phyloP scores from a whole-genome alignment of 2,888 invertebrate genomes.

The Pteria penguin region DNA sequence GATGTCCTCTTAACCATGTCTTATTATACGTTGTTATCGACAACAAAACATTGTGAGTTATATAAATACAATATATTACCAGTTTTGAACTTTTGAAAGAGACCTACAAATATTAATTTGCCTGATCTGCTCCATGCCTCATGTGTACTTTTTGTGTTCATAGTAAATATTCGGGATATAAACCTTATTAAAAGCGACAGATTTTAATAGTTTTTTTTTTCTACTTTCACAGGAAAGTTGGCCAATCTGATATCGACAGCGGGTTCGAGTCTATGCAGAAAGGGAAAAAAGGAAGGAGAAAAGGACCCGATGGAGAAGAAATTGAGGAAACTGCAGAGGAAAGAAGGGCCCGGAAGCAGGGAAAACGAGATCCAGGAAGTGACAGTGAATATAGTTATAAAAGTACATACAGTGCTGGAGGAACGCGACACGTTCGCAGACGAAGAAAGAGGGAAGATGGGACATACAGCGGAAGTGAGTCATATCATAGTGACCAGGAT shows the following conservation, averaged over 20 bases:
- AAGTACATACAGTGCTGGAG: constrained; percentile 76
- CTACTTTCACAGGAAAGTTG: constrained; percentile 64
- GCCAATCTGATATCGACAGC: constrained; percentile 69
- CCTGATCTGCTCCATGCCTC: no score
- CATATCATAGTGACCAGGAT: constrained; percentile 76
- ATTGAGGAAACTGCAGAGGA: constrained; percentile 63
- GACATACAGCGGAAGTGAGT: constrained; percentile 73
- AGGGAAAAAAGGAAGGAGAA: constrained; percentile 50
- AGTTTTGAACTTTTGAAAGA: no score
- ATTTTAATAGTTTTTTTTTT: not conserved
- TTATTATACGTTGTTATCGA: no score
- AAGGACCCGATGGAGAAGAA: constrained; percentile 38
- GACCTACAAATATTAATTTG: no score
- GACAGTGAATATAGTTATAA: constrained; percentile 78
- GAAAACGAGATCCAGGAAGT: constrained; percentile 72
- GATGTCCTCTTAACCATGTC: no score
- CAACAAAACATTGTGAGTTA: no score
- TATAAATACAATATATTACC: no score
- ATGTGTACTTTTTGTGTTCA: no score
- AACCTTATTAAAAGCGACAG: no score
- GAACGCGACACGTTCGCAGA: constrained; percentile 75
- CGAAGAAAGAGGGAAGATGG: constrained; percentile 74
- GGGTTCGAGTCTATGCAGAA: constrained; percentile 67
- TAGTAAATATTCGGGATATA: no score
- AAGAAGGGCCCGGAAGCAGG: constrained; percentile 65